Percentiles rank a stretch among this genome's conserved stretches.
phyloP scores from a whole-genome alignment of 92 coral and sea anemone genomes.

The Phenganax stokvisi region DNA sequence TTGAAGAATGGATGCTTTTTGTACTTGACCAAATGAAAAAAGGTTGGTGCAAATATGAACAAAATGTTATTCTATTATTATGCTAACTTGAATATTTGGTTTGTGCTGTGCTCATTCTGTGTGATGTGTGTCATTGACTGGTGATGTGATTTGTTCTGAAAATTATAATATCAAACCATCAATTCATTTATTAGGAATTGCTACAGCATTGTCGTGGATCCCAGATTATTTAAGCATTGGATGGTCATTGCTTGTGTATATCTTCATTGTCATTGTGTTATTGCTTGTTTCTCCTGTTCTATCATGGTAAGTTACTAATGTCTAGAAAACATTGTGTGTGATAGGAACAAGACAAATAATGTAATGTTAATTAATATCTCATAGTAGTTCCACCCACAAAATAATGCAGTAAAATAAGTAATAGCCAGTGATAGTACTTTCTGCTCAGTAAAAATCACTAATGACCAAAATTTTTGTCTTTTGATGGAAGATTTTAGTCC shows the following conservation, averaged over 20 bases:
- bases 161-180: background rate
- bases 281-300: constrained; percentile 2
- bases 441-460: too few relatives aligned
- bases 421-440: too few relatives aligned
- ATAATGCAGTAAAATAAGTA: too few relatives aligned
- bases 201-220: background rate
- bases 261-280: background rate
- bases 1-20: constrained; percentile 7
- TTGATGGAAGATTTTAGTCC: too few relatives aligned
- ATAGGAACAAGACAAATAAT: background rate
- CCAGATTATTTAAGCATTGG: constrained; percentile 13
- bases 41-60: background rate
- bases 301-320: constrained; percentile 7
- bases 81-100: background rate
- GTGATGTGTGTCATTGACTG: too few relatives aligned
- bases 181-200: background rate
- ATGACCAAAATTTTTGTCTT: too few relatives aligned
- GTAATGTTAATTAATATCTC: too few relatives aligned
- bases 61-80: background rate
- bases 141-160: background rate
- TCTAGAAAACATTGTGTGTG: background rate
- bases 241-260: constrained; percentile 10
- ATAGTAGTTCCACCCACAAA: too few relatives aligned
- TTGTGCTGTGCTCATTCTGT: too few relatives aligned
- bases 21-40: background rate